Evolutionary conservation across 2,888 invertebrate species (phyloP), one percentile per base, ranked within the genome.

Genomic region (Dione juno): DNA sequence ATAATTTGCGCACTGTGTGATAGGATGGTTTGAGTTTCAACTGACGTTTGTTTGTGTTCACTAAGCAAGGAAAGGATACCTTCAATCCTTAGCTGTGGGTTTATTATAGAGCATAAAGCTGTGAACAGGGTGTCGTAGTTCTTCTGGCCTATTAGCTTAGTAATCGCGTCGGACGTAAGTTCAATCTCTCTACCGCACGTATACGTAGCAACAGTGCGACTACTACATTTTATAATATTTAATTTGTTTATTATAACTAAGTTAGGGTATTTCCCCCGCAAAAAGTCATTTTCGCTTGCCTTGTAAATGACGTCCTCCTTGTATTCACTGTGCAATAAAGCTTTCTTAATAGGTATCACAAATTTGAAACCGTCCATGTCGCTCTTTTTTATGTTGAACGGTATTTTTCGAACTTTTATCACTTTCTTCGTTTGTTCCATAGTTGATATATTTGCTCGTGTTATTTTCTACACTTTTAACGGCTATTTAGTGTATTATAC

Each of bases 61-160:
- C 84, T 86, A 0, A 92, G 70, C 1, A 92, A 68, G 0, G 90
- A 81, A 3, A 88, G 71, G 1, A 92, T 85, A 0, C 83, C 87
- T 0, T 85, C 77, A 0, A 91, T 78, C 77, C 85, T 88, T 1
- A 86, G 74, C 54, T 91, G 89, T 11, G 84, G 83, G 52, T 78
- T 88, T 0, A 89, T 81, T 0, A 91, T 82, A 0, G 90, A 88
- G 64, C 88, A 87, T 6, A 92, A 35, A 0, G 88, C 85, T 8
- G 83, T 79, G 1, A 92, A 83, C 0, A 91, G 69, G 0, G 78
- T 79, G 28, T 89, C 86, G 63, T 89, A 92, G 48, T 87, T 88
- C 0, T 81, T 81, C 53, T 90, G 89, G 0, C 92, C 92, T 0
- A 92, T 88, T 0, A 88, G 14, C n/a, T 79, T 80, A 0, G 82